Base-by-base conservation (phyloP, 2,888 invertebrate genomes). In the Conchocele bisecta region DNA sequence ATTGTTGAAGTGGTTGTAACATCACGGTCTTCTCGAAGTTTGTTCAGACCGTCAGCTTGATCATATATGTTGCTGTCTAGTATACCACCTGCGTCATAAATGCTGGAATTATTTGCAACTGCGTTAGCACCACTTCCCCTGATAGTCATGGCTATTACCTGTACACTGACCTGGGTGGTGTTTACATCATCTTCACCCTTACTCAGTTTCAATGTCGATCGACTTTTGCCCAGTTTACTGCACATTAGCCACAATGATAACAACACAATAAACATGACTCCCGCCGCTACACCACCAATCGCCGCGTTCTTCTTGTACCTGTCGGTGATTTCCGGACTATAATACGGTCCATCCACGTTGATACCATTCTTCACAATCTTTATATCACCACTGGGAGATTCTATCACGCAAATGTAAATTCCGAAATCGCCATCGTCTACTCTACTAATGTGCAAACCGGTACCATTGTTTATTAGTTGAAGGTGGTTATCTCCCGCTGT, bases 31-130 rank as follows among this genome's bases (percentile, higher is more conserved):
- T n/a, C n/a, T n/a, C n/a, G n/a, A n/a, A n/a, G n/a, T n/a, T 11
- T 4, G 11, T 20, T 22, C 22, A 17, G 7, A 9, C 51, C 51
- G 35, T 51, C 51, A 17, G 51, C 51, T 22, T 28, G 28, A 26
- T 51, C 51, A 51, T 51, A 51, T 7, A 51, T 51, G 20, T 51
- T 51, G n/a, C n/a, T n/a, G 11, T 51, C 51, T 5, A 51, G 33
- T 13, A 20, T 4, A 2, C 35, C 33, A n/a, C 15, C 7, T 5
- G 20, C 51, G 35, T 51, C 33, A 20, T 11, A 6, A 22, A 3
- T 31, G 20, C n/a, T n/a, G n/a, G n/a, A n/a, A n/a, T n/a, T n/a
- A n/a, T n/a, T 51, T 17, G 20, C 51, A 51, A 7, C 22, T 11
- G n/a, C 17, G n/a, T 51, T 51, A 2, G 20, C 33, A 2, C 17